Percentiles rank a stretch among this genome's conserved stretches.
phyloP scores from a whole-genome alignment of 2,888 invertebrate genomes.

The Rhingia campestris region DNA sequence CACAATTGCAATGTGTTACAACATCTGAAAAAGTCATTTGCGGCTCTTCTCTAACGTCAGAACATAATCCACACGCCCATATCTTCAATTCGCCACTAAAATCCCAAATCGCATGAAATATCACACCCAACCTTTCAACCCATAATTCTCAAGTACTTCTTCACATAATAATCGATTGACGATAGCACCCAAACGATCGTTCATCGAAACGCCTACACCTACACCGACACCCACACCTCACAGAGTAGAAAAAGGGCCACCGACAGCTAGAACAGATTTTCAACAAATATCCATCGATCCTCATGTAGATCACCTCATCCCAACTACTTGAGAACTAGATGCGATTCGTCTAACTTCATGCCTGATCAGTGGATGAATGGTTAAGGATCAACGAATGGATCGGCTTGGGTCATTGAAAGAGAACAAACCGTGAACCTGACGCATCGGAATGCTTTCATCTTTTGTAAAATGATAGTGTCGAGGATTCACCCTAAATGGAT shows the following conservation, averaged over 20 bases:
- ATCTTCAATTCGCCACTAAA: slow-evolving; percentile 29
- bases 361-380: slow-evolving; percentile 41
- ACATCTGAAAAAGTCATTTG: slow-evolving; percentile 55
- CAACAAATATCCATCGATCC: slow-evolving; percentile 52
- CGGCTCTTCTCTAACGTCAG: slow-evolving; percentile 13
- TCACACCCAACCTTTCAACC: slow-evolving; percentile 38
- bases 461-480: not conserved
- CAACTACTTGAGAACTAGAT: slow-evolving; percentile 16
- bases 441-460: slow-evolving; percentile 46
- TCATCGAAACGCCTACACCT: slow-evolving; percentile 23
- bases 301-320: slow-evolving; percentile 19
- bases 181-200: slow-evolving; percentile 25
- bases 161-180: slow-evolving; percentile 40
- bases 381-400: slow-evolving; percentile 56
- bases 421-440: slow-evolving; percentile 55
- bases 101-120: slow-evolving; percentile 53
- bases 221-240: slow-evolving; percentile 12
- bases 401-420: slow-evolving; percentile 34
- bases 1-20: slow-evolving; percentile 43
- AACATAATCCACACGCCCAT: slow-evolving; percentile 18
- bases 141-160: slow-evolving; percentile 9
- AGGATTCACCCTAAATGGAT: slow-evolving; percentile 60
- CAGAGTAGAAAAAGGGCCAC: not conserved
- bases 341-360: slow-evolving; percentile 65
- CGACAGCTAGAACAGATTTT: slow-evolving; percentile 42